Evolutionary conservation across 1,140 invertebrate genomes (phyloP).

Genomic region (Dolichoris vasculosae): DNA sequence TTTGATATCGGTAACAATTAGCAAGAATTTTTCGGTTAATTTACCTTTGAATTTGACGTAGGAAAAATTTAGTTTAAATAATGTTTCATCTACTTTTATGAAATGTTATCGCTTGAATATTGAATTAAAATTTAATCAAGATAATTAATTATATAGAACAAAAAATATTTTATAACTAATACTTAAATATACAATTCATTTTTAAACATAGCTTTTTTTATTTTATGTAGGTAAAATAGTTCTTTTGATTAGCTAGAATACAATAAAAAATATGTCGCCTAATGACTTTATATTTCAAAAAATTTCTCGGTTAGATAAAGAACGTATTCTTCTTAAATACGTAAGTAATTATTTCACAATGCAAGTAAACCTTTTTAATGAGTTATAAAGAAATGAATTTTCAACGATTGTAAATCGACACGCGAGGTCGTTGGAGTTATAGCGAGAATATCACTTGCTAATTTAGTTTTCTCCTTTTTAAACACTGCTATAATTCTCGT

Average conservation of each 20-base stretch:
- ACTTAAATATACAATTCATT: neutral
- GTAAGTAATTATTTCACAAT: neutral
- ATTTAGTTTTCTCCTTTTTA: neutral
- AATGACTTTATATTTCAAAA: neutral
- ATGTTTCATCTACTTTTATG: neutral
- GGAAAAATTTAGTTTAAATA: neutral
- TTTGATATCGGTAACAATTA: neutral
- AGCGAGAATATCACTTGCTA: constrained; percentile 45
- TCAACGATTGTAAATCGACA: constrained; percentile 18
- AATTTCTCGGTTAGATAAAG: neutral
- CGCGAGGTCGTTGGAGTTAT: constrained; percentile 49
- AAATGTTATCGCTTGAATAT: neutral
- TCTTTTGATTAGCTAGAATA: neutral
- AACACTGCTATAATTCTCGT: constrained; percentile 17
- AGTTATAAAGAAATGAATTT: neutral
- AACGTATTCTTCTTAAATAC: neutral
- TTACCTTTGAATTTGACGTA: neutral
- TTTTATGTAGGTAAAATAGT: constrained; percentile 1
- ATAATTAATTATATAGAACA: neutral
- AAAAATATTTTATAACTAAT: too few species aligned
- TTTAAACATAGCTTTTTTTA: neutral
- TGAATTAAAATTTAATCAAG: neutral
- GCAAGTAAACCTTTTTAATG: neutral
- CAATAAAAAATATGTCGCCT: neutral
- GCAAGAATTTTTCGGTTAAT: neutral